phyloP scores from a whole-genome alignment of 2,113 vertebrate species.

The Machaerirhynchus nigripectus region DNA sequence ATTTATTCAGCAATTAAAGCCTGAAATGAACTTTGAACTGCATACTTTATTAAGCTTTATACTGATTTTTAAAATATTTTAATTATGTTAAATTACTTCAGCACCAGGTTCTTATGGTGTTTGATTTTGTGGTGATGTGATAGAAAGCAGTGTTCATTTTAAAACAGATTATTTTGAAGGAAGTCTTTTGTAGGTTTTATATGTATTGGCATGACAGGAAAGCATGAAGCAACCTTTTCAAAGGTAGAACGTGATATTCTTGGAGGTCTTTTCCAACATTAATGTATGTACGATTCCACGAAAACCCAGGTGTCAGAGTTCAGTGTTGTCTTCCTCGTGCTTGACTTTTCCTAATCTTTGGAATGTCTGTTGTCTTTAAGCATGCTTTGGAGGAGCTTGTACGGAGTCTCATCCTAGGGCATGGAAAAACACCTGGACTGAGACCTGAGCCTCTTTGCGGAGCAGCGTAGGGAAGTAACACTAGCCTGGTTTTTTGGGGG shows the following conservation, averaged over 20 bases:
- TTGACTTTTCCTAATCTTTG: not conserved
- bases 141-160: not conserved
- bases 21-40: not conserved
- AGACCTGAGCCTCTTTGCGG: not conserved
- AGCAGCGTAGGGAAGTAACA: not conserved
- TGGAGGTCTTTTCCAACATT: not conserved
- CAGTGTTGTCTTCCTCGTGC: not conserved
- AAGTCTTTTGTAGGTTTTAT: not conserved
- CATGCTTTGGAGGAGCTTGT: not conserved
- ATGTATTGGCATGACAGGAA: not conserved
- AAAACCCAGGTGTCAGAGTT: not conserved
- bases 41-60: not conserved
- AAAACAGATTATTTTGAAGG: not conserved
- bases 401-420: not conserved
- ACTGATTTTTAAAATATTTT: not conserved
- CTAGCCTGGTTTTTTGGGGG: fast-evolving
- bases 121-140: not conserved
- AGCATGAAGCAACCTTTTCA: not conserved
- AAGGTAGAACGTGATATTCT: not conserved
- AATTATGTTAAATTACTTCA: not conserved
- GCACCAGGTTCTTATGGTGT: not conserved
- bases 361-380: not conserved
- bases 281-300: not conserved
- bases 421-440: not conserved
- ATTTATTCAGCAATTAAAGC: not conserved